phyloP scores from a whole-genome alignment of 1,140 invertebrate genomes.

The Globodera rostochiensis region DNA sequence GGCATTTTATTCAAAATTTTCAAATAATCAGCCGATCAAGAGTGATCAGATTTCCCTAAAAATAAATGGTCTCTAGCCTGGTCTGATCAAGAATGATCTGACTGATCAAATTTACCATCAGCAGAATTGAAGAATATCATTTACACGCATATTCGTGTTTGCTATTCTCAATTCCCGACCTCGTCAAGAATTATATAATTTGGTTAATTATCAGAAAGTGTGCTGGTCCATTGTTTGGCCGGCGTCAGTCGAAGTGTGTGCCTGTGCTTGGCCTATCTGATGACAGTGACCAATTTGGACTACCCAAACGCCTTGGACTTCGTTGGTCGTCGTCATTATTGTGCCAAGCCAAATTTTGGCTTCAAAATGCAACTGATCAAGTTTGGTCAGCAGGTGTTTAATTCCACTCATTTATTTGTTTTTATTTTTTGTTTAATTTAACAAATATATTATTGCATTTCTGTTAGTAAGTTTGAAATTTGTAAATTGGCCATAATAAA shows the following conservation, averaged over 20 bases:
- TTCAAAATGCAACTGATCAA: slow-evolving; percentile 35
- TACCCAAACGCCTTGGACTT: slow-evolving; percentile 18
- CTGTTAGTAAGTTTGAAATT: too few species aligned
- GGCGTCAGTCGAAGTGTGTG: slow-evolving; percentile 40
- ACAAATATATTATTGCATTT: too few species aligned
- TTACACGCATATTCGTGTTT: too few species aligned
- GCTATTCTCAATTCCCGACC: not conserved
- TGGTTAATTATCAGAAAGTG: slow-evolving; percentile 29
- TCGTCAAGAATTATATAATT: not conserved
- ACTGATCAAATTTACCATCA: too few species aligned
- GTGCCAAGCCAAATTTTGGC: slow-evolving; percentile 32
- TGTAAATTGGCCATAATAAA: too few species aligned
- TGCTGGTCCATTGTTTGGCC: slow-evolving; percentile 37
- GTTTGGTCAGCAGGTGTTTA: slow-evolving; percentile 28
- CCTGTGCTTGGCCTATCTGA: slow-evolving; percentile 35
- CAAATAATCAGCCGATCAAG: too few species aligned
- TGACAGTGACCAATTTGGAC: slow-evolving; percentile 39
- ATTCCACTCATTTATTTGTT: not conserved
- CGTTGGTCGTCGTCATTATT: not conserved
- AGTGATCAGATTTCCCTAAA: too few species aligned
- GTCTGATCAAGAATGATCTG: too few species aligned
- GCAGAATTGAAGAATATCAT: too few species aligned
- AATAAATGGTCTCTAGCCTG: too few species aligned
- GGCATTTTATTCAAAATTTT: not conserved
- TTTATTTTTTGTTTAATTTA: too few species aligned